A percentile compares a stretch with the other conserved stretches of the same genome.
phyloP scores from a whole-genome alignment of 2,888 invertebrate species.

The Platerodrilus igneus region DNA sequence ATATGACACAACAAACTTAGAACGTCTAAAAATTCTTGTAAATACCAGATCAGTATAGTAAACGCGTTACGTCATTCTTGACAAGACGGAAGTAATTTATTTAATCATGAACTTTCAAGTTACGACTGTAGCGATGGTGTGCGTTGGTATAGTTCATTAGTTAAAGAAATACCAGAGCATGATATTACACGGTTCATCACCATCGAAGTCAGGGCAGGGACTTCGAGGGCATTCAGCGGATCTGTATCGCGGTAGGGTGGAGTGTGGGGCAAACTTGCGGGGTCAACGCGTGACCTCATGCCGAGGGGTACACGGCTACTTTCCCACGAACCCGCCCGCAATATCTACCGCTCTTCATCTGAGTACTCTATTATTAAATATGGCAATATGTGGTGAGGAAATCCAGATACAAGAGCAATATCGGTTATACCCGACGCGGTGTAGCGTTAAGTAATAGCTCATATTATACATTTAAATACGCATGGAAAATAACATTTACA shows the following conservation, averaged over 20 bases:
- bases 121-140: constrained; percentile 8
- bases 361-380: constrained; percentile 48
- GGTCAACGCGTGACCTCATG: constrained; percentile 51
- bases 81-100: constrained; percentile 15
- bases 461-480: no score
- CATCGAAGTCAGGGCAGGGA: constrained; percentile 20
- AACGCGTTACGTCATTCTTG: constrained; percentile 8
- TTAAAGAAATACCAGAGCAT: constrained; percentile 20
- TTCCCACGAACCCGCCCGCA: constrained; percentile 51
- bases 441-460: no score
- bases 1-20: no score
- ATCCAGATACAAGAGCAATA: constrained; percentile 43
- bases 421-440: constrained; percentile 42
- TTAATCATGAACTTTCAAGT: constrained; percentile 11
- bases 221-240: constrained; percentile 37
- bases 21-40: no score
- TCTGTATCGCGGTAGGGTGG: constrained; percentile 42
- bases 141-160: constrained; percentile 19
- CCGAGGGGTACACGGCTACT: constrained; percentile 51
- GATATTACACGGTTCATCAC: constrained; percentile 23
- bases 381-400: constrained; percentile 48
- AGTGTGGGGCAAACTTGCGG: constrained; percentile 37
- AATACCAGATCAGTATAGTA: no score
- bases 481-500: no score
- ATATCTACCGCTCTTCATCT: constrained; percentile 51